Evolutionary conservation across 2,888 invertebrate genomes (phyloP).

Genomic region (Oscheius sp.): DNA sequence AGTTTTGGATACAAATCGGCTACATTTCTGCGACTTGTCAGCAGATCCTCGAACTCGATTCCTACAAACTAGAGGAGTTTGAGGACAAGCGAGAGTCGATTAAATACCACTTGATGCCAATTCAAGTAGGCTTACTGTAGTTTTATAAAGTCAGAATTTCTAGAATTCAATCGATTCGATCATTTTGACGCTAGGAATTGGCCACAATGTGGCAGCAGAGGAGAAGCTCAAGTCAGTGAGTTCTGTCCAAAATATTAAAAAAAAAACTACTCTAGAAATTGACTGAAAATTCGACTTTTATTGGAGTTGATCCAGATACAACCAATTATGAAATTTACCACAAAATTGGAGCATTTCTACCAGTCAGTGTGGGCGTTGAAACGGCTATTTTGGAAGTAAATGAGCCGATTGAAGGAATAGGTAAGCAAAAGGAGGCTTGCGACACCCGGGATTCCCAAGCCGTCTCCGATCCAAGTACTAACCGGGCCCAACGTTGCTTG

Average conservation of each 20-base stretch:
- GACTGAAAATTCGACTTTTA: too few relatives aligned
- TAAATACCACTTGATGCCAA: slow-evolving; percentile 10
- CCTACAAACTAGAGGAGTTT: not conserved
- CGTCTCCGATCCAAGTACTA: too few relatives aligned
- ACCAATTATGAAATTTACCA: not conserved
- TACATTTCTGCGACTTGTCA: not conserved
- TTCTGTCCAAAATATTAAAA: too few relatives aligned
- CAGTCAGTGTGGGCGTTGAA: not conserved
- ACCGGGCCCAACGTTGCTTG: too few relatives aligned
- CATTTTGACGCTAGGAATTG: slow-evolving; percentile 4
- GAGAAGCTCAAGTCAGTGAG: slow-evolving; percentile 7
- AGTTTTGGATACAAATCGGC: not conserved
- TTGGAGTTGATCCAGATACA: slow-evolving; percentile 4
- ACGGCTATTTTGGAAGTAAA: too few relatives aligned
- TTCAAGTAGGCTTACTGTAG: not conserved
- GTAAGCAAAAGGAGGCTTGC: too few relatives aligned
- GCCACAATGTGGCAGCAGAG: not conserved
- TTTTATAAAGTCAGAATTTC: not conserved
- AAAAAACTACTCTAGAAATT: too few relatives aligned
- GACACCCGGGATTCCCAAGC: too few relatives aligned
- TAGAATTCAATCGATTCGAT: not conserved
- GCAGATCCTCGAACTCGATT: not conserved
- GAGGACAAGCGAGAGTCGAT: not conserved
- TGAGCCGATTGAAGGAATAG: too few relatives aligned
- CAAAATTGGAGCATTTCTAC: not conserved